Evolutionary conservation across 2,113 vertebrate genomes (phyloP), one percentile per base, ranked within the genome.

Genomic region (Carassius auratus): DNA sequence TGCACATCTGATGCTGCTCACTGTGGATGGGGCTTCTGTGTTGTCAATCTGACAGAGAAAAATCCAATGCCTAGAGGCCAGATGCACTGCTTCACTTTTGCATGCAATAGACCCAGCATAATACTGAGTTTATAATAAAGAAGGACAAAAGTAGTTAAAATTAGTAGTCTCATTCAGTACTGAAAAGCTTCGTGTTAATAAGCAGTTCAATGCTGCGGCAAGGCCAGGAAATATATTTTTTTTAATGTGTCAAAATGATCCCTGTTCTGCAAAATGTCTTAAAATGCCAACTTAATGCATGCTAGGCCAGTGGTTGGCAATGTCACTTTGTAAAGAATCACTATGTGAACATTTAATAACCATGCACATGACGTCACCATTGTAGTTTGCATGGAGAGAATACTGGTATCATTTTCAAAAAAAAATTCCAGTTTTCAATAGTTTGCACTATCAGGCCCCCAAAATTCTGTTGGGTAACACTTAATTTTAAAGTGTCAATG

Each of bases 1-100:
- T 88, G 81, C 62, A n/a, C 21, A 36, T 38, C 55, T 81, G 57
- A 61, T 61, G 57, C 42, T 59, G 68, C 68, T 21, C 68, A 5
- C 26, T 71, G 33, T 69, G 68, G 71, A 69, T 76, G 61, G 23
- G 55, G 68, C 30, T 80, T 84, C 23, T 68, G 48, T 17, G 23
- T n/a, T 36, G 9, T 15, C 69, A 48, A 15, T 3, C 61, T 68
- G 57, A 74, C 4, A 61, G 21, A 45, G 83, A 71, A 69, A 52
- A 75, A 42, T n/a, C 48, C 48, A 9, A 48, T 30, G 17, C 23
- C 30, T 19, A 52, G 48, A 76, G 48, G 45, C 5, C 74, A 21
- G 69, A 42, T 42, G 36, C 4, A 8, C 33, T 38, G 13, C 3
- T 38, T 69, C 33, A 5, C 17, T 21, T 21, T 5, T 38, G 33